These are phyloP conservation scores for Platysternon megacephalum DNA, from an alignment of 2,113 vertebrate species.

Conservation along the genomic window DNA sequence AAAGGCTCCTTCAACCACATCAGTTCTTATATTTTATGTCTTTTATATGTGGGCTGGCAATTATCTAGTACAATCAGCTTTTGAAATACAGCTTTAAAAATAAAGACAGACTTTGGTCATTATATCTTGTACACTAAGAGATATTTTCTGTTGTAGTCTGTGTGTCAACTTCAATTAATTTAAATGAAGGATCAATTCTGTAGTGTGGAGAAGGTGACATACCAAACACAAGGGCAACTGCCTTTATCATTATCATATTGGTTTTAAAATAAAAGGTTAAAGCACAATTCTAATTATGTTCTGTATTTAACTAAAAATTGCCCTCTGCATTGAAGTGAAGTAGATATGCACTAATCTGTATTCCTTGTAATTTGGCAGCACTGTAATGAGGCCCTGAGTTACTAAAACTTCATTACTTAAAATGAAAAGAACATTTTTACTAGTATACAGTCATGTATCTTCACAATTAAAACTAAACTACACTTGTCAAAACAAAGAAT, in stretches of 20 bases:
- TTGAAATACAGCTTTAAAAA: conserved; percentile 41
- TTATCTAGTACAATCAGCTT: conserved; percentile 11
- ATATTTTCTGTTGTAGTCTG: neutral
- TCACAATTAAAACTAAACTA: neutral
- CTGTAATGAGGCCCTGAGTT: neutral
- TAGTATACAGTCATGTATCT: neutral
- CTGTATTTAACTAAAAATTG: neutral
- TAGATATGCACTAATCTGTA: neutral
- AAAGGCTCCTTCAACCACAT: conserved; percentile 34
- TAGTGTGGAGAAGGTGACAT: neutral
- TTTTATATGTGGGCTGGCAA: conserved; percentile 41
- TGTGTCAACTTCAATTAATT: conserved; percentile 54
- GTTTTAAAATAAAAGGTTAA: conserved; percentile 10
- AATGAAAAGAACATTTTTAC: neutral
- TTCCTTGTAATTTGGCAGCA: neutral
- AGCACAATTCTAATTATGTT: neutral
- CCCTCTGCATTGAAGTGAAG: neutral
- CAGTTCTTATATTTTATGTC: conserved; percentile 35
- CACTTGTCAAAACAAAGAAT: neutral
- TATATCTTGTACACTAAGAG: neutral
- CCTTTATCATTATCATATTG: neutral
- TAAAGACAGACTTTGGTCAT: neutral
- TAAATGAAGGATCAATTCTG: conserved; percentile 8
- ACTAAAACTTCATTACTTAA: neutral
- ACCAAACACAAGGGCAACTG: neutral